Evolutionary conservation across 2,888 invertebrate species (phyloP).

Genomic region (Drosophila paramelanica): DNA sequence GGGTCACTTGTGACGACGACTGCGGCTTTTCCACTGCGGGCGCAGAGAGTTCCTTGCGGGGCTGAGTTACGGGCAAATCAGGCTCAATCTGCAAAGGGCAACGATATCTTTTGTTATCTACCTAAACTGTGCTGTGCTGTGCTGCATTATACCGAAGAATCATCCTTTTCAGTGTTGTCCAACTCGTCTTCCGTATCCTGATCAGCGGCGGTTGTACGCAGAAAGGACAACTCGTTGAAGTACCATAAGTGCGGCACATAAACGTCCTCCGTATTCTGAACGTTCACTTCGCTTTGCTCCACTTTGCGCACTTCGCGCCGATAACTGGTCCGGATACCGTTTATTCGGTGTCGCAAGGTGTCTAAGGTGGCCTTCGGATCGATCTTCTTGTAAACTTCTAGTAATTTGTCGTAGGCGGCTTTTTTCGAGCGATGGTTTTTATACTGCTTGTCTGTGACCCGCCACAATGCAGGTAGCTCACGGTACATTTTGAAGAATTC

Average conservation of each 20-base stretch:
- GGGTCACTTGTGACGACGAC: background rate
- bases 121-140: rapidly evolving
- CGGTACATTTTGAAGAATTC: too few relatives aligned
- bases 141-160: background rate
- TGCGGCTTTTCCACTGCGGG: background rate
- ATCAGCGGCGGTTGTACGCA: conserved; percentile 10
- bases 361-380: conserved; percentile 45
- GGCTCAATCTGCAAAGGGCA: conserved; percentile 17
- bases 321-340: conserved; percentile 47
- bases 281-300: conserved; percentile 30
- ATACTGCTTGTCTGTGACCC: too few relatives aligned
- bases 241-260: conserved; percentile 58
- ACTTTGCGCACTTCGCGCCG: conserved; percentile 55
- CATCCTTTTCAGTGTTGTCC: background rate
- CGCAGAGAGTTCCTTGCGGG: background rate
- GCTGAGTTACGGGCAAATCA: background rate
- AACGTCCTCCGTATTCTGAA: background rate
- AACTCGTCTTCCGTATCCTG: background rate
- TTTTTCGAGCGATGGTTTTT: conserved; percentile 13
- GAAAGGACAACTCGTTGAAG: conserved; percentile 33
- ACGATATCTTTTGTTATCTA: too few relatives aligned
- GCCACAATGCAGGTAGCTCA: too few relatives aligned
- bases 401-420: conserved; percentile 15
- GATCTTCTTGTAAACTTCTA: conserved; percentile 33
- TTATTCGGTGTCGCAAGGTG: conserved; percentile 43